A percentile compares a stretch with the other conserved stretches of the same genome.
phyloP scores from a whole-genome alignment of 2,113 vertebrate genomes.

The Chlorodrepanis virens region DNA sequence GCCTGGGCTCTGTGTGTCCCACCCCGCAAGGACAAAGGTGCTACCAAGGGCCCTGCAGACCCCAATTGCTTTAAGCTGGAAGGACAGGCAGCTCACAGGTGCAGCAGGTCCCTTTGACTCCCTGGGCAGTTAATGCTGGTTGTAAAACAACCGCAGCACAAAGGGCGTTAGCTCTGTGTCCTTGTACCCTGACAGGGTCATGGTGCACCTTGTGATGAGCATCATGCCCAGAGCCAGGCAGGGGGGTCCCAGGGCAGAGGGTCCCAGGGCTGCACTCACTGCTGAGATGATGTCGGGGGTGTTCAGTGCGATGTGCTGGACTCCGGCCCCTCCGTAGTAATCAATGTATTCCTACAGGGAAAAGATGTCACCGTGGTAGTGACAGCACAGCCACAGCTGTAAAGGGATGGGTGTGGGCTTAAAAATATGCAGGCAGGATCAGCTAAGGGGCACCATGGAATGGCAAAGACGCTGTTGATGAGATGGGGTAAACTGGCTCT shows the following conservation, averaged over 20 bases:
- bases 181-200: rapidly evolving
- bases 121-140: not conserved
- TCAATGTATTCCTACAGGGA: constrained; percentile 88
- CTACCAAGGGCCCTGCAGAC: not conserved
- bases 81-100: not conserved
- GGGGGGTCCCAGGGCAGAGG: not conserved
- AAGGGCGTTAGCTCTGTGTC: rapidly evolving
- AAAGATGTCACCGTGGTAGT: rapidly evolving
- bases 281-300: constrained; percentile 87
- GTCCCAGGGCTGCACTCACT: constrained; percentile 65
- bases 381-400: not conserved
- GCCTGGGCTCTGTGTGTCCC: not conserved
- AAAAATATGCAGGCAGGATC: not conserved
- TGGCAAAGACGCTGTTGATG: not conserved
- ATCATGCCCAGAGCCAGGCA: rapidly evolving
- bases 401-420: not conserved
- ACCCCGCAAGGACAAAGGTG: not conserved
- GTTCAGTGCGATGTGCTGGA: constrained; percentile 95
- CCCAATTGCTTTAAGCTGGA: not conserved
- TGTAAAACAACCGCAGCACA: not conserved
- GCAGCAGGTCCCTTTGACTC: not conserved
- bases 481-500: rapidly evolving
- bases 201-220: not conserved
- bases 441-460: not conserved
- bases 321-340: constrained; percentile 90